These are phyloP conservation scores for Actinernus sp. DNA, from an alignment of 92 coral and sea anemone species.

Conservation along the genomic window DNA sequence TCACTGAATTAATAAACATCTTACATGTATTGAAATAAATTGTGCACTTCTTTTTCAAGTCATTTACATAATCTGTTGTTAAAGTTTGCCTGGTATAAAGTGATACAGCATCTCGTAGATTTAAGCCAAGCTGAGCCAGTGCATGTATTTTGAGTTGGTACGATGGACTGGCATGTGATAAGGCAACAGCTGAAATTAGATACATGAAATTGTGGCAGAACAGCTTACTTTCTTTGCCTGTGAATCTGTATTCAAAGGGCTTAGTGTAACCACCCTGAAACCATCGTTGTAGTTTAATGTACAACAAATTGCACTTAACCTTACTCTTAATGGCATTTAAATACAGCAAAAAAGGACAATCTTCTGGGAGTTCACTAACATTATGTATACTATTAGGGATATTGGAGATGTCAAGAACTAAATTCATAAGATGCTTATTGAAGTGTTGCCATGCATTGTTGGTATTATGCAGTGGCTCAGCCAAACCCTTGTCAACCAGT, in stretches of 20 bases:
- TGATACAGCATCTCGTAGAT: slow-evolving; percentile 69
- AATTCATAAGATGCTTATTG: slow-evolving; percentile 25
- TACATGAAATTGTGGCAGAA: slow-evolving; percentile 72
- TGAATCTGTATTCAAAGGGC: slow-evolving; percentile 41
- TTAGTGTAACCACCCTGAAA: background rate
- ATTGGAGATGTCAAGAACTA: slow-evolving; percentile 20
- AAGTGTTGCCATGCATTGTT: slow-evolving; percentile 68
- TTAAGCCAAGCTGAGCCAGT: slow-evolving; percentile 51
- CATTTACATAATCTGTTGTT: background rate
- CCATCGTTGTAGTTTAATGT: slow-evolving; percentile 10
- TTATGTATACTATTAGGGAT: slow-evolving; percentile 20
- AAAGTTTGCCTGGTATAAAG: slow-evolving; percentile 40
- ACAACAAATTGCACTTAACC: slow-evolving; percentile 11
- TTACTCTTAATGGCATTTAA: slow-evolving; percentile 8
- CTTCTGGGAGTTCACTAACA: slow-evolving; percentile 3
- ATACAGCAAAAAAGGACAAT: slow-evolving; percentile 12
- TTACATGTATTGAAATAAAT: slow-evolving; percentile 37
- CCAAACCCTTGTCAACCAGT: slow-evolving; percentile 19
- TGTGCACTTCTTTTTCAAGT: slow-evolving; percentile 15
- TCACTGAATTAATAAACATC: slow-evolving; percentile 22
- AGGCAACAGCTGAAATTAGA: slow-evolving; percentile 33
- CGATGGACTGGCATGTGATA: slow-evolving; percentile 15
- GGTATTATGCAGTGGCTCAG: slow-evolving; percentile 53
- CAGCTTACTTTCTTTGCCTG: slow-evolving; percentile 64
- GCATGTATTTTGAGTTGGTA: slow-evolving; percentile 34